phyloP scores from a whole-genome alignment of 2,888 invertebrate species.

The Archaeoteleia sp. region DNA sequence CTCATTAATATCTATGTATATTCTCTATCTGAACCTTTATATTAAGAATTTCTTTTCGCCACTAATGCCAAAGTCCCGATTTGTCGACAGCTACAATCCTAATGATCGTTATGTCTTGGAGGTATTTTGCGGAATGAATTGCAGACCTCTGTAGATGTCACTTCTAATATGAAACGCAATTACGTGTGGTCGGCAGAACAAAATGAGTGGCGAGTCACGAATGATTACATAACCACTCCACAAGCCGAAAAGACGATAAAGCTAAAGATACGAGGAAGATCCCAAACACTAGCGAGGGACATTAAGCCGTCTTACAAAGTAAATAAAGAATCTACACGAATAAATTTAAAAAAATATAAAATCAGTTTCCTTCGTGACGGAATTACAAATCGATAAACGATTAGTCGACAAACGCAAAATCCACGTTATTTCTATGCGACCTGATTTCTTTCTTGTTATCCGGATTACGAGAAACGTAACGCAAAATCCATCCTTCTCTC shows the following conservation, averaged over 20 bases:
- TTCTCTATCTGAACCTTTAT: too few species aligned
- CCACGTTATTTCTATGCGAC: slow-evolving; percentile 31
- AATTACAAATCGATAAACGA: slow-evolving; percentile 48
- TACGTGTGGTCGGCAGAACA: background rate
- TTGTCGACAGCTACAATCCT: background rate
- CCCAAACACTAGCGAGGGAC: background rate
- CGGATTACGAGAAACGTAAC: slow-evolving; percentile 38
- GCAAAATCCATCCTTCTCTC: slow-evolving; percentile 45
- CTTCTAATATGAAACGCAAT: background rate
- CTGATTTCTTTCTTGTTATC: slow-evolving; percentile 37
- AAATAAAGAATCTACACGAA: too few species aligned
- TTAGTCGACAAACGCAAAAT: slow-evolving; percentile 26
- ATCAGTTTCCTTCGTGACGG: slow-evolving; percentile 26
- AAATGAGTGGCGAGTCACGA: slow-evolving; percentile 3
- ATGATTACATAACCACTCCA: background rate
- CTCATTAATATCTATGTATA: too few species aligned
- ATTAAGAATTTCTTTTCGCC: too few species aligned
- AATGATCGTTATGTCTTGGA: background rate
- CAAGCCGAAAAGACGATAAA: background rate
- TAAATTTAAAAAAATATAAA: too few species aligned
- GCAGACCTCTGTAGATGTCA: background rate
- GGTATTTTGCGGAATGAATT: background rate
- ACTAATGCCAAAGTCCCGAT: background rate
- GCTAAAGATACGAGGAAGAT: background rate
- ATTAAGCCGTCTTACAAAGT: too few species aligned